Conservation (phyloP, 2,797 vertebrate species). For the Diplodus sargus region DNA sequence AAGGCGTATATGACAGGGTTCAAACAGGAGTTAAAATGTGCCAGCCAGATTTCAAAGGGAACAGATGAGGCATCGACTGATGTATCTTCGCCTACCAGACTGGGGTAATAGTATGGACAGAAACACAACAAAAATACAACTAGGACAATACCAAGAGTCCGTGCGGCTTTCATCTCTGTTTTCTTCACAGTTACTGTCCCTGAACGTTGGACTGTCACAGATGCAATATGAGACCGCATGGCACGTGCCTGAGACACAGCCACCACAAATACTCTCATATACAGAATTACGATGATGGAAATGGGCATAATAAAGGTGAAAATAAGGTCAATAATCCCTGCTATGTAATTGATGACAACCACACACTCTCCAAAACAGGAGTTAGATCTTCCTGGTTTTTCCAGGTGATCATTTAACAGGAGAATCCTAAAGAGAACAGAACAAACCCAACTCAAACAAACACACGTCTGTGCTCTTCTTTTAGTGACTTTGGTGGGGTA, state of each 20-base stretch:
- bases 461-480: neutral
- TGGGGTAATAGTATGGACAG: constrained; percentile 64
- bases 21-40: constrained; percentile 73
- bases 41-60: constrained; percentile 61
- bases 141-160: constrained; percentile 68
- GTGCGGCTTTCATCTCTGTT: constrained; percentile 69
- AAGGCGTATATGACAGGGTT: constrained; percentile 66
- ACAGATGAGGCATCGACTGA: constrained; percentile 22
- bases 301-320: constrained; percentile 63
- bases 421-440: constrained; percentile 41
- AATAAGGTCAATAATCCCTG: constrained; percentile 58
- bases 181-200: constrained; percentile 6
- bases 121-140: constrained; percentile 68
- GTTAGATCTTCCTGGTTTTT: constrained; percentile 44
- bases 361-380: constrained; percentile 74
- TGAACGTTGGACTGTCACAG: neutral
- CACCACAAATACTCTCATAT: constrained; percentile 65
- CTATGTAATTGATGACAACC: constrained; percentile 40
- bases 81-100: constrained; percentile 39
- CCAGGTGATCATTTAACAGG: constrained; percentile 47
- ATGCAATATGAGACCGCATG: constrained; percentile 37
- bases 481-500: constrained; percentile 47
- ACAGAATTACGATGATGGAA: constrained; percentile 58
- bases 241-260: constrained; percentile 66
- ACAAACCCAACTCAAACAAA: constrained; percentile 53